Evolutionary conservation across 2,113 vertebrate species (phyloP).

Genomic region (Telmatochromis brichardi): DNA sequence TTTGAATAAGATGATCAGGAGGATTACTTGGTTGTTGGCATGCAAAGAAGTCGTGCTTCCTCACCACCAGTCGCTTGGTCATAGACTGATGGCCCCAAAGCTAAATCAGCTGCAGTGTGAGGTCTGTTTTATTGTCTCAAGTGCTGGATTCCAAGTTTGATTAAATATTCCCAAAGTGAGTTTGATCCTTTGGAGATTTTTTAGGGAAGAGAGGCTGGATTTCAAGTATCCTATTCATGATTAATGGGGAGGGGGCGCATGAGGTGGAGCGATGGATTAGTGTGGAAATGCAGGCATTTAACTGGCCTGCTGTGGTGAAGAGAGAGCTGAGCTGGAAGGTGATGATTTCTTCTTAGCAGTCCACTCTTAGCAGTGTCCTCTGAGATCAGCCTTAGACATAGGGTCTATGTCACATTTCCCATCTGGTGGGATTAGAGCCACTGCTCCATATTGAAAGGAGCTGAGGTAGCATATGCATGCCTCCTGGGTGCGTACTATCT

Average conservation of each 20-base stretch:
- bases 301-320: neutral
- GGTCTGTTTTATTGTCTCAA: neutral
- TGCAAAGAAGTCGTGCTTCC: neutral
- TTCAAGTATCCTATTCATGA: neutral
- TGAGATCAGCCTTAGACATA: rapidly evolving
- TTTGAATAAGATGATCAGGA: rapidly evolving
- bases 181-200: neutral
- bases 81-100: neutral
- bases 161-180: neutral
- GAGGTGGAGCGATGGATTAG: neutral
- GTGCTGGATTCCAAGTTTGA: neutral
- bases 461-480: rapidly evolving
- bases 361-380: neutral
- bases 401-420: too few species aligned
- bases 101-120: neutral
- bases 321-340: neutral
- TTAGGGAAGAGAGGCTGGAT: neutral
- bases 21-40: neutral
- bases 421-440: neutral
- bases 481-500: neutral
- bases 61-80: neutral
- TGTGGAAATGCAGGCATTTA: neutral
- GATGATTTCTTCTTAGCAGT: neutral
- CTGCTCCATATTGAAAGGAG: neutral
- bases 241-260: rapidly evolving